Evolutionary conservation across 2,888 invertebrate species (phyloP).

Genomic region (Hydrotaea diabolus): DNA sequence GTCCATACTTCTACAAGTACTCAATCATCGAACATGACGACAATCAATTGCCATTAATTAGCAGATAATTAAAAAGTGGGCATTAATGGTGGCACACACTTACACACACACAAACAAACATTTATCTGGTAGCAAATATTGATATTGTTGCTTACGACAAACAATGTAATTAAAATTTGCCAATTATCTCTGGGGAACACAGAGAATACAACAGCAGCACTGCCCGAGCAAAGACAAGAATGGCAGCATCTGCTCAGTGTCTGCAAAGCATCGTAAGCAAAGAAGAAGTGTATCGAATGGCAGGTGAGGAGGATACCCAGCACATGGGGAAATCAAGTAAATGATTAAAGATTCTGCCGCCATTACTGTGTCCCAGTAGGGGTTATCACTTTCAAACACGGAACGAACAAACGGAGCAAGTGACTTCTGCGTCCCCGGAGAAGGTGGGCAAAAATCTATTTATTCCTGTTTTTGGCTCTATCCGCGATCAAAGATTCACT

Average conservation of each 20-base stretch:
- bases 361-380: not conserved
- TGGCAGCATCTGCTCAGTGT: conserved; percentile 26
- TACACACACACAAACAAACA: too few relatives aligned
- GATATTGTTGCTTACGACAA: conserved; percentile 7
- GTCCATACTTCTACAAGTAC: not conserved
- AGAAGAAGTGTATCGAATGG: not conserved
- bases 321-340: not conserved
- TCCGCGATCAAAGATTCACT: too few relatives aligned
- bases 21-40: not conserved
- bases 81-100: conserved; percentile 1
- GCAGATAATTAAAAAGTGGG: conserved; percentile 50
- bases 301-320: not conserved
- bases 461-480: too few relatives aligned
- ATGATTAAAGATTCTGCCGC: not conserved
- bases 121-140: conserved; percentile 10
- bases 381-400: not conserved
- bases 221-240: not conserved
- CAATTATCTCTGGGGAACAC: not conserved
- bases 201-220: not conserved
- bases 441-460: too few relatives aligned
- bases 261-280: not conserved
- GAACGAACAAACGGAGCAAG: too few relatives aligned
- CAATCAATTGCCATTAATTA: conserved; percentile 48
- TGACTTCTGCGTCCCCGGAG: too few relatives aligned
- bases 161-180: not conserved